These are phyloP conservation scores for Amblyjoppa fuscipennis DNA, from an alignment of 2,888 invertebrate genomes.

Conservation along the genomic window DNA sequence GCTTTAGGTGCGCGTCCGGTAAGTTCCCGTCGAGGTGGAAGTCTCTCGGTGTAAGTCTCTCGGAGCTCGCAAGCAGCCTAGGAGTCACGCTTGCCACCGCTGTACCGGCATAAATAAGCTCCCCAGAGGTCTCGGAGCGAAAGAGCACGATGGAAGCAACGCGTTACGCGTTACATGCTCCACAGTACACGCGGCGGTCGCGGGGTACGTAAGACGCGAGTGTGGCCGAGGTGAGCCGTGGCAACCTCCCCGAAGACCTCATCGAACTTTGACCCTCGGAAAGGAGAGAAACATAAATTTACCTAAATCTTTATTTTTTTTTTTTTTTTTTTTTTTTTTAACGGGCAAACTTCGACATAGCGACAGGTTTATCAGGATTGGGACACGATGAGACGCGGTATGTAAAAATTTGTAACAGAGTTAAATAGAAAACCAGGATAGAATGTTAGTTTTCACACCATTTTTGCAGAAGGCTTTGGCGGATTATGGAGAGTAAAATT, in stretches of 20 bases:
- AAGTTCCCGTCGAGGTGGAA: conserved; percentile 11
- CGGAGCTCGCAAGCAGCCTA: conserved; percentile 11
- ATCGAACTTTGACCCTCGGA: conserved; percentile 40
- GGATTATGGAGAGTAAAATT: too few relatives aligned
- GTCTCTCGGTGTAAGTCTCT: conserved; percentile 7
- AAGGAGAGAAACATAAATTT: background rate
- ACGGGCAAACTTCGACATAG: background rate
- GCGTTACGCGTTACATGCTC: conserved; percentile 43
- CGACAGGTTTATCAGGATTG: too few relatives aligned
- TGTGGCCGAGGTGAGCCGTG: conserved; percentile 24
- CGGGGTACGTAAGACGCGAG: conserved; percentile 41
- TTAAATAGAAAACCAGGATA: too few relatives aligned
- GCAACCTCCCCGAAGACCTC: conserved; percentile 21
- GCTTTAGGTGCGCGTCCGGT: conserved; percentile 10
- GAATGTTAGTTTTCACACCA: too few relatives aligned
- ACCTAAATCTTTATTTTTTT: too few relatives aligned
- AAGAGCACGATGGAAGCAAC: conserved; percentile 21
- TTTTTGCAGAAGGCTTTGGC: too few relatives aligned
- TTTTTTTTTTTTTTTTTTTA: background rate
- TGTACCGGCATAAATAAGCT: conserved; percentile 42
- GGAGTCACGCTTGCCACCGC: conserved; percentile 23
- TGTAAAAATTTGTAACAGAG: too few relatives aligned
- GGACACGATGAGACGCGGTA: too few relatives aligned
- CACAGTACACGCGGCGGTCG: conserved; percentile 12
- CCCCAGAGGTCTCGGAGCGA: conserved; percentile 32